Evolutionary conservation across 2,888 invertebrate genomes (phyloP), one percentile per base, ranked within the genome.

Genomic region (Eupithecia subumbrata): DNA sequence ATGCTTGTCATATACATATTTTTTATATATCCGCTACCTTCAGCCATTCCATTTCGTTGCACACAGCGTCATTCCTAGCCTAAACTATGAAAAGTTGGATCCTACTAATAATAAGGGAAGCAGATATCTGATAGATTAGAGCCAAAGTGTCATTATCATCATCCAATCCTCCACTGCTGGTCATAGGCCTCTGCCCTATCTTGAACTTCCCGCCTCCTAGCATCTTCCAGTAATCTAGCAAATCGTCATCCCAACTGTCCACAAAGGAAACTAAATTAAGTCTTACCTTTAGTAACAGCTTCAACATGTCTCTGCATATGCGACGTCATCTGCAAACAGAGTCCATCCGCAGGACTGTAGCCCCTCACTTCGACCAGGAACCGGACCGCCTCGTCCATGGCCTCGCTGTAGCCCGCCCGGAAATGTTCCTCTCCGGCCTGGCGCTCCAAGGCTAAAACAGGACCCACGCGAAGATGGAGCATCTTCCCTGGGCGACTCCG

Each of bases 341-440:
- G 95, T 0, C 97, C 96, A 87, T 98, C 98, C n/a, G 96, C 95
- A 0, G 97, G 96, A 72, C 96, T 97, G 88, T 97, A 97, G 5
- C 97, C 97, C 85, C 98, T 97, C 12, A 97, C 96, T 86, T 98
- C 98, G 34, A 98, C 97, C 71, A 99, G 96, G 91, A 98, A 99
- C 83, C 98, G 96, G 94, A 98, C 97, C 1, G 97, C 97, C 90
- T 99, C 99, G 72, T 97, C 97, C 87, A 98, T 96, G 82, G 99
- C 99, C 90, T 98, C 99, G 87, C 98, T 97, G 93, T 97, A 99
- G 3, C 99, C 99, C 25, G 97, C 96, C 74, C 97, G 96, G 90
- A 97, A 98, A 81, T 89, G 85, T 40, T 90, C 91, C 72, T 88
- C 91, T 30, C 87, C 85, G 16, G 83, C 79, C 70, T 86, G 89